phyloP scores from a whole-genome alignment of 2,797 vertebrate genomes.

The Chelidonichthys spinosus region DNA sequence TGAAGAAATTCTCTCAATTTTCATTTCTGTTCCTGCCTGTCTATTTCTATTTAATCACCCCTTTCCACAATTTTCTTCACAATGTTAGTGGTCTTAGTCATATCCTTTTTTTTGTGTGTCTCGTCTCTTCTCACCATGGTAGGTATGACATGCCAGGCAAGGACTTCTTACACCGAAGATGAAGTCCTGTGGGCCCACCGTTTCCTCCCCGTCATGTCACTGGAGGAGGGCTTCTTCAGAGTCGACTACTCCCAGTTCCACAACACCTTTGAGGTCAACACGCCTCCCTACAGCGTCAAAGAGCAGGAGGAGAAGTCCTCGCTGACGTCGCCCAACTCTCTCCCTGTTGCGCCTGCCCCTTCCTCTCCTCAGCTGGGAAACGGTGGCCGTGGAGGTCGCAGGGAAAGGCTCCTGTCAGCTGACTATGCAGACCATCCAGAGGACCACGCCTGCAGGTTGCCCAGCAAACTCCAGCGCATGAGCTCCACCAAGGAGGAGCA shows the following conservation, averaged over 20 bases:
- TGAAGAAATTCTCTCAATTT: slow-evolving; percentile 26
- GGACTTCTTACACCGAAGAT: slow-evolving; percentile 92
- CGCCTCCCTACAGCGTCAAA: slow-evolving; percentile 89
- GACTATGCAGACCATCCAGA: slow-evolving; percentile 80
- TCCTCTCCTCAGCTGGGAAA: slow-evolving; percentile 68
- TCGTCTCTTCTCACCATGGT: slow-evolving; percentile 11
- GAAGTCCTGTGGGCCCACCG: slow-evolving; percentile 92
- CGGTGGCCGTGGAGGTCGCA: slow-evolving; percentile 64
- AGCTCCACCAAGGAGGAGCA: slow-evolving; percentile 84
- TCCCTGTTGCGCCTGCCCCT: slow-evolving; percentile 68
- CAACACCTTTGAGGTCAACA: slow-evolving; percentile 90
- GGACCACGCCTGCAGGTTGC: slow-evolving; percentile 79
- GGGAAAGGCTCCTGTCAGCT: slow-evolving; percentile 84
- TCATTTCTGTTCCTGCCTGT: slow-evolving; percentile 31
- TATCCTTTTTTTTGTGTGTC: slow-evolving; percentile 19
- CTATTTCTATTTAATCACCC: slow-evolving; percentile 29
- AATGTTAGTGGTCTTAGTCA: background rate
- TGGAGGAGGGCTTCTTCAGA: slow-evolving; percentile 92
- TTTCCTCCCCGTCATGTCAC: slow-evolving; percentile 92
- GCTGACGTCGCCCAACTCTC: slow-evolving; percentile 77
- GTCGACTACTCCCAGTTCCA: slow-evolving; percentile 94
- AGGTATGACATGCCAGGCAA: slow-evolving; percentile 94
- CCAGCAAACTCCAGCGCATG: slow-evolving; percentile 88
- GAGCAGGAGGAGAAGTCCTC: slow-evolving; percentile 89
- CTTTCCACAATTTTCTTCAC: background rate